Evolutionary conservation across 2,888 invertebrate species (phyloP).

Genomic region (Oscheius sp.): DNA sequence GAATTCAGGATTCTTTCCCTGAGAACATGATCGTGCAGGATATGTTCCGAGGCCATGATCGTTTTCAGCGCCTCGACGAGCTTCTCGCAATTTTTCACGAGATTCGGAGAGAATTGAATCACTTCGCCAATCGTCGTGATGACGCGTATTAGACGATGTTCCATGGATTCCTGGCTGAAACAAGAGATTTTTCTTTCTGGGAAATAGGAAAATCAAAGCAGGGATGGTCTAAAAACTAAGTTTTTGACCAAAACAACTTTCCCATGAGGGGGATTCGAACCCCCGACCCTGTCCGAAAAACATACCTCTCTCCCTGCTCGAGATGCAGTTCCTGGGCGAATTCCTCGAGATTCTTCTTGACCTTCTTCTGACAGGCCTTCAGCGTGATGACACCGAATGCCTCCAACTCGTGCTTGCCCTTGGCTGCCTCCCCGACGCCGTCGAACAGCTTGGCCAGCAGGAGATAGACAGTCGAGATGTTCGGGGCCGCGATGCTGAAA

Average conservation of each 20-base stretch:
- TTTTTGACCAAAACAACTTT: no score
- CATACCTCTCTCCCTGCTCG: conserved; percentile 25
- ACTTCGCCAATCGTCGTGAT: conserved; percentile 75
- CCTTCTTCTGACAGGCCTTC: conserved; percentile 9
- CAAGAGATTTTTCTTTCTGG: background rate
- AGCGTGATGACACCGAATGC: conserved; percentile 19
- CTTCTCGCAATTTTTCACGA: conserved; percentile 72
- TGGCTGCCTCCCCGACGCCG: conserved; percentile 48
- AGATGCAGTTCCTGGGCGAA: conserved; percentile 15
- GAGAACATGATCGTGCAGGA: conserved; percentile 21
- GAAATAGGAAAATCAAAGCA: no score
- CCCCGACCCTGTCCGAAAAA: background rate
- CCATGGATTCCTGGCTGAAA: conserved; percentile 25
- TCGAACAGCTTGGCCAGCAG: conserved; percentile 53
- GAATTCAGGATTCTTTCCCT: conserved; percentile 34
- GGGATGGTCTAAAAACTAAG: no score
- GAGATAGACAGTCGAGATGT: conserved; percentile 56
- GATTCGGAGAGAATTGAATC: conserved; percentile 74
- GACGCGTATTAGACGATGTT: conserved; percentile 69
- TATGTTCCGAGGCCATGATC: conserved; percentile 43
- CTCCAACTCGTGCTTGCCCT: conserved; percentile 21
- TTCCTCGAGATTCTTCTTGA: conserved; percentile 13
- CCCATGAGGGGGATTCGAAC: no score
- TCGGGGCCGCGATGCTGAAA: conserved; percentile 49
- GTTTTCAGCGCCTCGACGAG: conserved; percentile 40